Percentiles rank a stretch among this genome's conserved stretches.
These are phyloP conservation scores for Blastobasis adustella DNA, from an alignment of 2,888 invertebrate genomes.

Conservation along the genomic window DNA sequence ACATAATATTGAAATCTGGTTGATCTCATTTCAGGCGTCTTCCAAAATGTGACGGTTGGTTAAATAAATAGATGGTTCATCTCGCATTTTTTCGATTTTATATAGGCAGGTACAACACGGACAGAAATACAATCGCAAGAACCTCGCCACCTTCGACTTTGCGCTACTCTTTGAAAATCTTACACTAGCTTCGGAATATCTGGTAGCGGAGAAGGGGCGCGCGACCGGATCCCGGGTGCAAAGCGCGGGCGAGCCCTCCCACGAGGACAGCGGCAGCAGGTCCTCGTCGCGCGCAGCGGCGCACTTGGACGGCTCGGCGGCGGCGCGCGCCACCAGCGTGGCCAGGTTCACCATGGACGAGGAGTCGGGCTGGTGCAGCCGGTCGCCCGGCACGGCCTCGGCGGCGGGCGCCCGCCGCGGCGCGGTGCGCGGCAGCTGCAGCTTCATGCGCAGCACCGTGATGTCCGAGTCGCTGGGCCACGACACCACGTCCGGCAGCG, in stretches of 20 bases:
- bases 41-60: conserved; percentile 15
- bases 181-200: conserved; percentile 17
- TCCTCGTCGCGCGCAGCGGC: conserved; percentile 59
- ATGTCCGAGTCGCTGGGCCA: conserved; percentile 77
- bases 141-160: conserved; percentile 53
- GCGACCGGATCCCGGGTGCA: neutral
- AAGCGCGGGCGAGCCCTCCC: conserved; percentile 48
- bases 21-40: no score
- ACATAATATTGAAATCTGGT: no score
- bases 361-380: conserved; percentile 70
- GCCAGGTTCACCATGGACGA: conserved; percentile 76
- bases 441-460: conserved; percentile 71
- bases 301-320: conserved; percentile 53
- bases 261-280: conserved; percentile 72
- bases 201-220: neutral
- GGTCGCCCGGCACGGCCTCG: conserved; percentile 68
- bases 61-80: conserved; percentile 26
- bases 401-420: conserved; percentile 37
- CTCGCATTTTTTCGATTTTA: conserved; percentile 48
- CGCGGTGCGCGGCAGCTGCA: neutral
- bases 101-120: conserved; percentile 64
- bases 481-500: conserved; percentile 46
- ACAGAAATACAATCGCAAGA: conserved; percentile 60
- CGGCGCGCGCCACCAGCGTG: conserved; percentile 57
- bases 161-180: conserved; percentile 28